Conservation (phyloP, 2,888 invertebrate genomes). For the Sinopyrophorus schimmeli region DNA sequence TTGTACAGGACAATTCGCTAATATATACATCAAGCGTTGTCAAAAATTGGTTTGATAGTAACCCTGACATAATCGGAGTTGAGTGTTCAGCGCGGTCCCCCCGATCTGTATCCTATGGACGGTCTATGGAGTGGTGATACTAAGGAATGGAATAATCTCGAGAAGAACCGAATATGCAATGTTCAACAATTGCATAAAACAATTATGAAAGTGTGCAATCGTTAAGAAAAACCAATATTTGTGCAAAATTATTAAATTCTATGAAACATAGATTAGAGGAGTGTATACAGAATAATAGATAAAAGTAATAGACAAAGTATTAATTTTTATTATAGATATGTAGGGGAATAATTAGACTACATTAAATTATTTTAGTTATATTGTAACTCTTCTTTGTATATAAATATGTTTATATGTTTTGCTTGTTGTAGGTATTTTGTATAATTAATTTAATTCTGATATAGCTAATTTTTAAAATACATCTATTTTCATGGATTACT, state of each 20-base stretch:
- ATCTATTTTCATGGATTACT: too few relatives aligned
- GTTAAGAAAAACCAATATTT: neutral
- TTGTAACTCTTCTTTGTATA: too few relatives aligned
- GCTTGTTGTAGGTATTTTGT: too few relatives aligned
- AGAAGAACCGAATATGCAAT: neutral
- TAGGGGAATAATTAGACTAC: too few relatives aligned
- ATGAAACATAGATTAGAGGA: neutral
- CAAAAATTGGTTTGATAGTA: neutral
- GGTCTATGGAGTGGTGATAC: neutral
- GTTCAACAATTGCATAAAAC: neutral
- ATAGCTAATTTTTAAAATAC: too few relatives aligned
- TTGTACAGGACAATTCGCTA: slow-evolving; percentile 1
- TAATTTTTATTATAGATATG: too few relatives aligned
- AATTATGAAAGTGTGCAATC: neutral
- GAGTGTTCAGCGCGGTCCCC: neutral
- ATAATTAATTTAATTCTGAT: too few relatives aligned
- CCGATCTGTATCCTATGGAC: neutral
- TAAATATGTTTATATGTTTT: too few relatives aligned
- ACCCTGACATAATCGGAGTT: neutral
- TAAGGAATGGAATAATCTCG: neutral
- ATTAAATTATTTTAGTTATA: too few relatives aligned
- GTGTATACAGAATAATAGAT: neutral
- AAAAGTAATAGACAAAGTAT: neutral
- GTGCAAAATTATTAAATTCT: neutral
- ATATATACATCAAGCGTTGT: neutral